Percentiles rank a stretch among this genome's conserved stretches.
Conservation (phyloP, 1,140 invertebrate genomes). For the Panagrolaimus sp. region DNA sequence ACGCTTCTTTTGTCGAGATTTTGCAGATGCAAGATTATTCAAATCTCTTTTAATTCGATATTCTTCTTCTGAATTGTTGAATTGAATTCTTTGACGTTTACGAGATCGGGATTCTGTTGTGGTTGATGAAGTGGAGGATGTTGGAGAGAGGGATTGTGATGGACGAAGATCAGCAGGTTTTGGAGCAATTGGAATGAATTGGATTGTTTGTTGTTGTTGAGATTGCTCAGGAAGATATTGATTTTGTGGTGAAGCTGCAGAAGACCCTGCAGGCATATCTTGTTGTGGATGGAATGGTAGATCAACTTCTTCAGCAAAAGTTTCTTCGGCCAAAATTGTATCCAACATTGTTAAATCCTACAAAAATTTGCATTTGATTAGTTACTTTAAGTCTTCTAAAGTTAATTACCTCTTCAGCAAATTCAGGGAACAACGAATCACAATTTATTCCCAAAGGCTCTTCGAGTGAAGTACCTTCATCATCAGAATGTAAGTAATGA, state of each 20-base stretch:
- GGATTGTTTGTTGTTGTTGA: background rate
- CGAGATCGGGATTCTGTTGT: background rate
- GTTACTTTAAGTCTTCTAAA: background rate
- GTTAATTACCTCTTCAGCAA: too few species aligned
- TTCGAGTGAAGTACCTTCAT: background rate
- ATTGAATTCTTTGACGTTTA: background rate
- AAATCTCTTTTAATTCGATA: background rate
- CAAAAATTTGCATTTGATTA: background rate
- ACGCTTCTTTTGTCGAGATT: background rate
- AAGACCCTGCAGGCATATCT: too few species aligned
- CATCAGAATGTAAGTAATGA: background rate
- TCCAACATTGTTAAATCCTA: conserved; percentile 2
- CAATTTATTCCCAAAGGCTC: background rate
- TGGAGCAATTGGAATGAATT: background rate
- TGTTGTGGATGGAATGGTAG: background rate
- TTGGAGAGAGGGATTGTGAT: background rate
- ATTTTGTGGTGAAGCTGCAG: background rate
- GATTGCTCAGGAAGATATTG: background rate
- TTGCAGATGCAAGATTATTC: conserved; percentile 6
- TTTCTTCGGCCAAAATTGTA: conserved; percentile 1
- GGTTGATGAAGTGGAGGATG: background rate
- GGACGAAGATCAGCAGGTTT: background rate
- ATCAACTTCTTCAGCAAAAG: background rate
- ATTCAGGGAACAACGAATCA: background rate
- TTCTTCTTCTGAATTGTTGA: background rate